These are phyloP conservation scores for Danio jaintianensis DNA, from an alignment of 2,797 vertebrate species.

Conservation along the genomic window DNA sequence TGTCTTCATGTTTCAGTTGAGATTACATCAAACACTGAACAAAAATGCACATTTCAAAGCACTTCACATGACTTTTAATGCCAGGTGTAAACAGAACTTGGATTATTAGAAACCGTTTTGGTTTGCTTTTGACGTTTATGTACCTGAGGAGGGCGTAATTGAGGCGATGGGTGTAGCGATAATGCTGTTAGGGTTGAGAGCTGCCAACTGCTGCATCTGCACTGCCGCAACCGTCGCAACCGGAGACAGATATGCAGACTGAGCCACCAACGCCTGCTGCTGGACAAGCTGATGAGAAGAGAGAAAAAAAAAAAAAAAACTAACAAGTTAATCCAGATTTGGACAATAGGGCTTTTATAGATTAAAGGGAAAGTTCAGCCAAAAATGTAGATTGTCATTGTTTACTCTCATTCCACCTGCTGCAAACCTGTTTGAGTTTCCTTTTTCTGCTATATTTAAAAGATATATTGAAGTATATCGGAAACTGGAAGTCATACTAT, in stretches of 20 bases:
- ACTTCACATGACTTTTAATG: too few species aligned
- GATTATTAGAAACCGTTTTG: background rate
- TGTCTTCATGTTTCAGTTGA: too few species aligned
- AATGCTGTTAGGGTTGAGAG: slow-evolving; percentile 91
- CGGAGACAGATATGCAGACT: slow-evolving; percentile 95
- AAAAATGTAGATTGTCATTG: too few species aligned
- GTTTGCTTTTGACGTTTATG: background rate
- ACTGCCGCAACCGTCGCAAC: slow-evolving; percentile 93
- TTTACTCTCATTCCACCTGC: too few species aligned
- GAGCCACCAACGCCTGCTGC: slow-evolving; percentile 94
- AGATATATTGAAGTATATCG: too few species aligned
- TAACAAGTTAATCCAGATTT: slow-evolving; percentile 4
- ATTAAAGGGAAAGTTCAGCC: background rate
- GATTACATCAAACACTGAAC: too few species aligned
- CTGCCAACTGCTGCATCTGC: slow-evolving; percentile 95
- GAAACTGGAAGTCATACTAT: too few species aligned
- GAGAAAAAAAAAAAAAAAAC: background rate
- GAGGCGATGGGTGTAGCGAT: slow-evolving; percentile 90
- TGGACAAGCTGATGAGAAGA: slow-evolving; percentile 84
- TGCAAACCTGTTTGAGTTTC: too few species aligned
- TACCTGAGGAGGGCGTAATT: slow-evolving; percentile 83
- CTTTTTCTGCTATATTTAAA: too few species aligned
- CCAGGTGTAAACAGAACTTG: background rate
- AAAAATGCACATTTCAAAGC: too few species aligned
- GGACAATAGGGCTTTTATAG: background rate